These are phyloP conservation scores for Lagorchestes hirsutus DNA, from an alignment of 2,797 vertebrate genomes.

Conservation along the genomic window DNA sequence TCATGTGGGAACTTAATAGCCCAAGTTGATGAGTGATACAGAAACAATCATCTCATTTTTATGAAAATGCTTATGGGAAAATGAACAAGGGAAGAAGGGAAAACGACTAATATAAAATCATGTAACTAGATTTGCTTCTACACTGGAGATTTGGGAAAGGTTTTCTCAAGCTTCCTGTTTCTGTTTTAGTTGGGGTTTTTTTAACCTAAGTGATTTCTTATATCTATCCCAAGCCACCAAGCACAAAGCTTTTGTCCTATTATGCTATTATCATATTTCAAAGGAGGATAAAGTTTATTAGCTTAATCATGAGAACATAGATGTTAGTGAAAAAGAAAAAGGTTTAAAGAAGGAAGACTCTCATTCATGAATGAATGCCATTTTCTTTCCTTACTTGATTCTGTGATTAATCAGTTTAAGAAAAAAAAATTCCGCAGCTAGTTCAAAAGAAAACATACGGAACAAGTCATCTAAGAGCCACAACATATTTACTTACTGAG, in stretches of 20 bases:
- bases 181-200: background rate
- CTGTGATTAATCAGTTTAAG: background rate
- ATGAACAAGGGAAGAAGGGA: conserved; percentile 50
- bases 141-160: background rate
- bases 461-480: conserved; percentile 32
- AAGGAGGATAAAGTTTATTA: background rate
- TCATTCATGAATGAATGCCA: conserved; percentile 23
- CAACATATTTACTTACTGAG: conserved; percentile 25
- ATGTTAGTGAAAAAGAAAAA: conserved; percentile 10
- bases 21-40: conserved; percentile 63
- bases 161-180: background rate
- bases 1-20: conserved; percentile 48
- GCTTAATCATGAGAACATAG: background rate
- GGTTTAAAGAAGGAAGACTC: conserved; percentile 64
- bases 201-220: background rate
- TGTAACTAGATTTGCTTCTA: conserved; percentile 46
- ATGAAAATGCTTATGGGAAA: conserved; percentile 63
- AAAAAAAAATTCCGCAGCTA: background rate
- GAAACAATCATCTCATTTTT: conserved; percentile 52
- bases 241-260: background rate
- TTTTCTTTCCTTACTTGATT: conserved; percentile 50
- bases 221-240: background rate
- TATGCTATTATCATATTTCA: background rate
- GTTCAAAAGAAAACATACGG: conserved; percentile 47
- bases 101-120: background rate